Base-by-base conservation (phyloP, 2,888 invertebrate genomes). In the Chrysolina americana region DNA sequence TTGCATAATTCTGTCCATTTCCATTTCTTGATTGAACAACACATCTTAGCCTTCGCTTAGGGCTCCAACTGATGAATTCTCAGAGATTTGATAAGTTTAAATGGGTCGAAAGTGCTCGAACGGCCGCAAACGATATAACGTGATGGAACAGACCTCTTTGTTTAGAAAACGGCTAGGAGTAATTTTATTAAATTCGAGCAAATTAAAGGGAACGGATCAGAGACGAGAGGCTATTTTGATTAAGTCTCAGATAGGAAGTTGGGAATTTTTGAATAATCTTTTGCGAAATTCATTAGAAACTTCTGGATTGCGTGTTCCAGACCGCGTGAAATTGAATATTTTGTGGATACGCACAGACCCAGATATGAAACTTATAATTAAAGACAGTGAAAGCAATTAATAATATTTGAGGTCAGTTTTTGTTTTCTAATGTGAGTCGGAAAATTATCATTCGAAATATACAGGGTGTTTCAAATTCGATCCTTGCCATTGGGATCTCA, bases 101-200 rank as follows among this genome's bases (percentile, higher is more conserved):
- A 59, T 59, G 28, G 23, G 36, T 59, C 23, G 2, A 36, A n/a
- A 36, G 59, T 9, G 36, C 59, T 28, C 59, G 36, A 59, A 59
- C 15, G 59, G 59, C 59, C 59, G 23, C 15, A 28, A 36, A 59
- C 59, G 28, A 17, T 28, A 36, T 59, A 59, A 59, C 28, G 50
- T 21, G 59, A 70, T 70, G 62, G 41, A 65, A 50, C 70, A 69
- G 50, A 69, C 68, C 65, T 65, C 71, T 72, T 74, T 74, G 77
- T 76, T 76, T 72, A 66, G 17, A 70, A 59, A 74, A 76, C 76
- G 74, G 75, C 77, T 64, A 70, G 71, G 74, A 76, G 74, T 74
- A 70, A 76, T 78, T 78, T 74, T 72, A 72, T 74, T 76, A 78
- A 76, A 73, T 74, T 72, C 72, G 36, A 66, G 62, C 66, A 70